These are phyloP conservation scores for Phasianus colchicus DNA, from an alignment of 2,113 vertebrate genomes.

Conservation along the genomic window DNA sequence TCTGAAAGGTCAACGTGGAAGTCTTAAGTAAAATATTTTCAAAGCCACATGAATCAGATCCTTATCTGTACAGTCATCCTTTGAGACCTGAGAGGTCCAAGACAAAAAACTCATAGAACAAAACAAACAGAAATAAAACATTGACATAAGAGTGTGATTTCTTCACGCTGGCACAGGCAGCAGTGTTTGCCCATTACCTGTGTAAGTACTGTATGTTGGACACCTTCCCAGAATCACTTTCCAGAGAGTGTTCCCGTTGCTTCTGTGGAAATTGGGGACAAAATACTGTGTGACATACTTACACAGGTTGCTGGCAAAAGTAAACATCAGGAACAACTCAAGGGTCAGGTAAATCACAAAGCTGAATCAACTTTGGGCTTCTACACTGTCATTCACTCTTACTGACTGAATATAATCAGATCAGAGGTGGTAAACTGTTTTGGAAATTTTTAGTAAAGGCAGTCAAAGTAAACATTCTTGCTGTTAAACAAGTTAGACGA, in stretches of 20 bases:
- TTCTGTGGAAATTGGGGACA: conserved; percentile 81
- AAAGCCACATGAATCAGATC: neutral
- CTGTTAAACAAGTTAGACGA: neutral
- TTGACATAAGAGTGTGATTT: neutral
- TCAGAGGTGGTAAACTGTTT: neutral
- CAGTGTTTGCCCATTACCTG: conserved; percentile 81
- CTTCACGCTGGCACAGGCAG: neutral
- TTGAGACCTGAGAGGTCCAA: neutral
- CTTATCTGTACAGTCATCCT: neutral
- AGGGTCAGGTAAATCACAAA: neutral
- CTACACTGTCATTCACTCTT: neutral
- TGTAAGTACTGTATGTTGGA: conserved; percentile 96
- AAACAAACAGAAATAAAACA: conserved; percentile 19
- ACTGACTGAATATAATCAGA: neutral
- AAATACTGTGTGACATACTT: neutral
- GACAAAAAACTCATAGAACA: neutral
- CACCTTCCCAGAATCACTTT: conserved; percentile 89
- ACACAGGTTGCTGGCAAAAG: neutral
- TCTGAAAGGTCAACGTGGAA: neutral
- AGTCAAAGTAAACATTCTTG: neutral
- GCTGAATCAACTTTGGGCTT: neutral
- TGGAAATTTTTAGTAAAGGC: neutral
- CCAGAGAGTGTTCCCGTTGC: conserved; percentile 87
- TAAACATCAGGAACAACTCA: neutral
- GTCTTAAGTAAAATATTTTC: neutral